Base-by-base conservation (phyloP, 2,113 vertebrate genomes). In the Dendrocopos noguchii region DNA sequence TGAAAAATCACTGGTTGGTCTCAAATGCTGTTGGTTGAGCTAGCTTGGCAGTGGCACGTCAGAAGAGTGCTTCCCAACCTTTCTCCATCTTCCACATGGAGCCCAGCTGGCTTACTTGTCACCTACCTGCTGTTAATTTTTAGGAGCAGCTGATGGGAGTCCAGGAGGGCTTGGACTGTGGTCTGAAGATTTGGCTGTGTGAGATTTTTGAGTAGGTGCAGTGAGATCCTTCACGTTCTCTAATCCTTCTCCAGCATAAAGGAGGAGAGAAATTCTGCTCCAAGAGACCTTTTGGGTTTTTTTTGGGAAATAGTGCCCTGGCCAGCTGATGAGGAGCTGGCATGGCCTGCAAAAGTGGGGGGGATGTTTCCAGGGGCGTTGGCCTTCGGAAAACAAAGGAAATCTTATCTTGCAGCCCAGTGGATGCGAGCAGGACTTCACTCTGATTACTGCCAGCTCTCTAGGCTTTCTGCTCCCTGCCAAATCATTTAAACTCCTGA, bases 1-100 rank as follows among this genome's bases (percentile, higher is more conserved):
- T 28, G 22, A 10, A 80, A 78, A 72, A 25, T 4, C 19, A 3
- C 47, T 4, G 1, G 2, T 12, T 25, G 53, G 10, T 16, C 59
- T 33, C 16, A 52, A 50, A 1, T 0, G 0, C 79, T 39, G 5
- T 4, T 18, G 44, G 66, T 14, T 2, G 80, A n/a, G 2, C 10
- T 7, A 8, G 42, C 16, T 13, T 42, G 6, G 9, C 19, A 2
- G 12, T 29, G 34, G 46, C 3, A 1, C 6, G 21, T 2, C 24
- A 3, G 56, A 42, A 31, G 25, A 39, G 24, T 6, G 9, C 65
- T 91, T 63, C 82, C 13, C 68, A 53, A 2, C 44, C 39, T 60
- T 52, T 20, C 16, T 71, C 21, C 67, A 55, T n/a, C 77, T 57
- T 28, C 29, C 1, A 6, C 2, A 2, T 9, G 20, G 39, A 81